Evolutionary conservation across 2,113 vertebrate genomes (phyloP).

Genomic region (Psittacus erithacus): DNA sequence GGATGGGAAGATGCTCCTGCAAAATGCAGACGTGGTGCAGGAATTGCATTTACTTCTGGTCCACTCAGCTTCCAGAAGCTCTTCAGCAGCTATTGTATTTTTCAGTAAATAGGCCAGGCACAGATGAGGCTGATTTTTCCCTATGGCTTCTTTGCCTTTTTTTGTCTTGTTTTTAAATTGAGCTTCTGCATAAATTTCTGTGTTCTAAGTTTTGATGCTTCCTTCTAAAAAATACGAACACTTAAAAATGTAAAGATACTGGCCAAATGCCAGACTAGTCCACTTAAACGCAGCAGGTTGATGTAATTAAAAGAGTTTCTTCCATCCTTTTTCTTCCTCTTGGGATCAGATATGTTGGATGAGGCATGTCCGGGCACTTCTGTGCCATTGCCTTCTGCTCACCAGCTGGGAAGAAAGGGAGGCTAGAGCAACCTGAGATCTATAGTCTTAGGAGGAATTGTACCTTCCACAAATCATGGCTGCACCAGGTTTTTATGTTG

Average conservation of each 20-base stretch:
- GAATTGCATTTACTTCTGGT: background rate
- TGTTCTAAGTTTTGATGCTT: background rate
- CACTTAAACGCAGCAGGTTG: background rate
- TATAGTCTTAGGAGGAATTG: background rate
- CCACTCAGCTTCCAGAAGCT: background rate
- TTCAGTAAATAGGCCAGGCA: background rate
- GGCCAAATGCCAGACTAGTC: background rate
- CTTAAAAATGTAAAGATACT: background rate
- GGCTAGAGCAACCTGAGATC: fast-evolving
- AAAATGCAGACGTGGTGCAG: background rate
- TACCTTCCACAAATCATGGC: background rate
- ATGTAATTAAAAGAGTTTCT: background rate
- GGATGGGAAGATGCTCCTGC: background rate
- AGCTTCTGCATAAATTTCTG: background rate
- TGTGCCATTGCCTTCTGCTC: background rate
- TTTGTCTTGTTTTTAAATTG: background rate
- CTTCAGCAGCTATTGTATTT: background rate
- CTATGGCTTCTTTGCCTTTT: background rate
- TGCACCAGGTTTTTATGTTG: background rate
- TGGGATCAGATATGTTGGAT: background rate
- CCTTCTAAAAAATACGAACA: background rate
- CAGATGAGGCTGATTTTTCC: background rate
- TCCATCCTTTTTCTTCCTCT: background rate
- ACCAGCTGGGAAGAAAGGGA: background rate
- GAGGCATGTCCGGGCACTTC: fast-evolving